Evolutionary conservation across 2,797 vertebrate genomes (phyloP).

Genomic region (Cuniculus paca): DNA sequence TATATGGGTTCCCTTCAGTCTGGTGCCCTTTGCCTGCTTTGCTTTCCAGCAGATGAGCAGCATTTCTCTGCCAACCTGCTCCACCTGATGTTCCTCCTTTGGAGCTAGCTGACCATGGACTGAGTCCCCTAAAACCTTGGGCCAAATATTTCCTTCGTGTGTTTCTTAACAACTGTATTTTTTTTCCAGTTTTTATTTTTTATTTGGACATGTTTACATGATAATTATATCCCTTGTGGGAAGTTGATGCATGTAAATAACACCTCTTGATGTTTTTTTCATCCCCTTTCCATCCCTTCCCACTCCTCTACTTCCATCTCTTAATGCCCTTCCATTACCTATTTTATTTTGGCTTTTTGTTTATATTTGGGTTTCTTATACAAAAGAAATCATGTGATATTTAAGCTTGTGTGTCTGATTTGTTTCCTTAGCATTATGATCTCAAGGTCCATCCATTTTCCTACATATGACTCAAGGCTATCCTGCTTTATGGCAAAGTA

Average conservation of each 20-base stretch:
- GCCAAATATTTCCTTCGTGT: background rate
- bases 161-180: background rate
- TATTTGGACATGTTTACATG: background rate
- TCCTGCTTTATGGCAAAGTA: too few relatives aligned
- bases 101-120: background rate
- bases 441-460: too few relatives aligned
- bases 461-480: too few relatives aligned
- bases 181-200: background rate
- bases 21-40: background rate
- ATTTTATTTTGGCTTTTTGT: too few relatives aligned
- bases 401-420: too few relatives aligned
- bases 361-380: too few relatives aligned
- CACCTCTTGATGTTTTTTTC: background rate
- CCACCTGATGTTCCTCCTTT: background rate
- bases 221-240: background rate
- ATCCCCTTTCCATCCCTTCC: background rate
- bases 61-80: background rate
- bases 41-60: background rate
- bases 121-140: background rate
- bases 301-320: background rate
- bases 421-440: too few relatives aligned
- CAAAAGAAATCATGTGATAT: too few relatives aligned
- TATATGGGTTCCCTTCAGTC: background rate
- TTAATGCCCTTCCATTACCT: background rate
- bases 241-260: background rate